Evolutionary conservation across 2,888 invertebrate genomes (phyloP).

Genomic region (Hypselothyrea guttata): DNA sequence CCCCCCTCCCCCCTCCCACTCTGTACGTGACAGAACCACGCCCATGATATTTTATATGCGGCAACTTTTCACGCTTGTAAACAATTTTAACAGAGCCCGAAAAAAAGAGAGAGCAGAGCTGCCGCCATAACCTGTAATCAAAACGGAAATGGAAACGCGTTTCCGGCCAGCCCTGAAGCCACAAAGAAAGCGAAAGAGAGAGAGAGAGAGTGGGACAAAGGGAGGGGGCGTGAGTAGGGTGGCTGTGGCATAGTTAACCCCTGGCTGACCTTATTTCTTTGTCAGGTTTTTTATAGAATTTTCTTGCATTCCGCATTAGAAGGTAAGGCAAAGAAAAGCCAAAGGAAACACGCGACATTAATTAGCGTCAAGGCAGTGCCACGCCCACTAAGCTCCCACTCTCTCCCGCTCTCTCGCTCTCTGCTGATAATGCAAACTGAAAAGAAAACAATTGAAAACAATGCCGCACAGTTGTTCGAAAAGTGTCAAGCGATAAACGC

Average conservation of each 20-base stretch:
- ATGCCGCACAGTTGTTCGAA: slow-evolving; percentile 24
- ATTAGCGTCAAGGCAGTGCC: slow-evolving; percentile 21
- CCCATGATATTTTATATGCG: slow-evolving; percentile 35
- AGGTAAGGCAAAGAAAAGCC: slow-evolving; percentile 11
- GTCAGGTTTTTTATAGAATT: slow-evolving; percentile 33
- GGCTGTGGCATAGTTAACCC: slow-evolving; percentile 27
- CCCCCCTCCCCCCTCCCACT: slow-evolving; percentile 1
- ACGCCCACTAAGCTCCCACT: slow-evolving; percentile 12
- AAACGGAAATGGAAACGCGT: slow-evolving; percentile 64
- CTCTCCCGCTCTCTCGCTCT: no score
- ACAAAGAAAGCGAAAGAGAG: no score
- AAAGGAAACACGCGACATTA: slow-evolving; percentile 47
- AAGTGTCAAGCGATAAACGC: slow-evolving; percentile 37
- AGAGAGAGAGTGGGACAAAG: no score
- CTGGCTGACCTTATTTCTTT: slow-evolving; percentile 55
- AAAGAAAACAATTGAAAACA: slow-evolving; percentile 21
- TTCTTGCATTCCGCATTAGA: slow-evolving; percentile 22
- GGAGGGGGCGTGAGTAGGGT: background rate
- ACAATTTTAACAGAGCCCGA: slow-evolving; percentile 30
- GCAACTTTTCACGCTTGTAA: slow-evolving; percentile 52
- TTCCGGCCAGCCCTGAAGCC: slow-evolving; percentile 43
- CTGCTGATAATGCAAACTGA: slow-evolving; percentile 37
- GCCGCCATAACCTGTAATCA: slow-evolving; percentile 52
- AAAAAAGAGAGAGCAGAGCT: slow-evolving; percentile 1
- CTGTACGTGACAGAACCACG: slow-evolving; percentile 18